Evolutionary conservation across 53 echinoderm and acorn worm genomes (phyloP), one percentile per base, ranked within the genome.

Genomic region (Actinopyga echinites): DNA sequence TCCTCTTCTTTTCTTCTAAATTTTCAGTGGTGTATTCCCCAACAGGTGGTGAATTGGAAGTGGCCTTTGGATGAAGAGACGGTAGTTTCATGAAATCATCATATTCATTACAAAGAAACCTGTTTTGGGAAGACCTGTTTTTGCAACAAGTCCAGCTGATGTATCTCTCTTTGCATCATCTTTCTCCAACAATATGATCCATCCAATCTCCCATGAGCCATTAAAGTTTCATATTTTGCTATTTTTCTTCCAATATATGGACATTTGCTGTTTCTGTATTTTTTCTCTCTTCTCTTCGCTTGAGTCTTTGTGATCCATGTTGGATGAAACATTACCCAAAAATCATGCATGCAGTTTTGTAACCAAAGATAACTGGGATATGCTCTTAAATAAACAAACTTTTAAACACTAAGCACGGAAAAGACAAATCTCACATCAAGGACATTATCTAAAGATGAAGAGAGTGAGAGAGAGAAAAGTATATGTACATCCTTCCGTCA

Each of bases 341-440:
- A 80, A 80, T 80, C 81, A 80, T 80, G 81, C 81, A 80, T 80
- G 81, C 81, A 80, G 81, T 80, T 37, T 44, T 59, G 81, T 80
- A 80, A 80, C 81, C 60, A 61, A 62, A 80, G 61, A 38, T 61
- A 80, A 24, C 60, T 80, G 58, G 81, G 81, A 80, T 80, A 80
- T 62, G 63, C 63, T 62, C 81, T 62, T 62, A 80, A 62, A 62
- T 61, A 80, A 80, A 80, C 81, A 80, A 56, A 77, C 53, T 56
- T 52, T 77, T 77, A 77, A 77, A 77, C 77, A 77, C 49, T 54
- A 54, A 56, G 54, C 56, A 17, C 77, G 31, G 77, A 77, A 54
- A 56, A 32, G 56, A 54, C 77, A 77, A 77, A 55, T 56, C 77
- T 53, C 56, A 56, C 77, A 77, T 77, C 77, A 77, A 77, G 77